phyloP scores from a whole-genome alignment of 2,797 vertebrate genomes.

The Fringilla coelebs region DNA sequence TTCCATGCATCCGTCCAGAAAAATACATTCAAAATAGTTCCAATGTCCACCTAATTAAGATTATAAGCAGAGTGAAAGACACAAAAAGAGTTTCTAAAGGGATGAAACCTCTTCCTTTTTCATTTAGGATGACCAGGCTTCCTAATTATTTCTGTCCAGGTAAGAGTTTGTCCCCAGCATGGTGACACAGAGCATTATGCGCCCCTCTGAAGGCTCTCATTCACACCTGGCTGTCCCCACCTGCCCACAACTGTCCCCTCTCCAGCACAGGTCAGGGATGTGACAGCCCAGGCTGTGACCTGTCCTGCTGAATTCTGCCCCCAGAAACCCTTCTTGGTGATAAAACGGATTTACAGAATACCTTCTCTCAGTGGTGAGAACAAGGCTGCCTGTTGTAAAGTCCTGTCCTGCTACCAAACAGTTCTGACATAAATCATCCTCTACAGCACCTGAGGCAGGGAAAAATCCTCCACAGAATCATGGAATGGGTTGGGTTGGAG shows the following conservation, averaged over 20 bases:
- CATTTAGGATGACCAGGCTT: neutral
- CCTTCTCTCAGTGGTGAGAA: neutral
- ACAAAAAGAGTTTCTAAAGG: neutral
- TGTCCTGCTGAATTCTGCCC: neutral
- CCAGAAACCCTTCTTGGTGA: neutral
- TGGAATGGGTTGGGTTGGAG: neutral
- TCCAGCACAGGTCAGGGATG: accelerated
- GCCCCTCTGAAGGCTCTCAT: accelerated
- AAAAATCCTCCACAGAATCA: neutral
- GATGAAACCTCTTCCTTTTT: neutral
- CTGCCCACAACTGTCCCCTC: neutral
- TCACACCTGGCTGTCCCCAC: neutral
- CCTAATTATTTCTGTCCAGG: neutral
- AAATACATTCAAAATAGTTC: neutral
- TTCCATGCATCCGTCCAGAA: neutral
- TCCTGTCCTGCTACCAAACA: neutral
- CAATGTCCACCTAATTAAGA: neutral
- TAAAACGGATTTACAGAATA: neutral
- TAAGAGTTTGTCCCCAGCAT: neutral
- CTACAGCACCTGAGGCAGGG: neutral
- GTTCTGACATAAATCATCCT: neutral
- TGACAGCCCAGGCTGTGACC: neutral
- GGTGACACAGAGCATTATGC: accelerated
- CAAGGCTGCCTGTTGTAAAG: neutral
- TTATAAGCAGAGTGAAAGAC: neutral